Evolutionary conservation across 2,888 invertebrate species (phyloP), one percentile per base, ranked within the genome.

Genomic region (Euzetes globulus): DNA sequence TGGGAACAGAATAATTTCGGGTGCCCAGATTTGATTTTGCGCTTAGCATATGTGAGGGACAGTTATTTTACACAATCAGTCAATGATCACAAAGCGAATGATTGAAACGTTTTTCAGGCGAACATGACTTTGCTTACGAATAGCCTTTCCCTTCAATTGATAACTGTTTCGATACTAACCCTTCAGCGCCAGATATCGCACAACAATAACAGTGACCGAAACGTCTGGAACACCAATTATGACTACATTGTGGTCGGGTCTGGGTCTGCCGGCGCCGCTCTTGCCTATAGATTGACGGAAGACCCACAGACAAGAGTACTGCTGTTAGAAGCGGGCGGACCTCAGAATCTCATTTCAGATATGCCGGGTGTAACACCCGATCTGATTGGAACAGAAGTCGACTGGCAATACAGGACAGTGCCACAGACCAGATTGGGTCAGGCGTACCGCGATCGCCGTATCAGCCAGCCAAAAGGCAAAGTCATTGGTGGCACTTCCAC

Each of bases 141-240:
- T 9, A 73, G 74, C 27, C 37, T 73, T n/a, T 41, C 74, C 15
- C 22, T 68, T 19, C 74, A 73, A 37, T 55, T 73, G 45, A 47
- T 73, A 27, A 55, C 74, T 22, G 25, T 73, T 27, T 37, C 74
- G 17, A 45, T 73, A 7, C 65, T 73, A 15, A 27, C 74, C 29
- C 65, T 73, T 19, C 74, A 73, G 50, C 52, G 74, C 71, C 74
- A 73, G 50, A 70, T 73, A 19, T n/a, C 45, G 6, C 74, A 73
- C 27, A 73, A 73, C 27, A 52, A 68, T 19, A 73, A 73, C 47
- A 27, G 25, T 13, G 70, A 73, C 19, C 41, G 74, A 22, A 73
- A 22, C 19, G 45, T 22, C 25, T 63, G 45, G 65, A 65, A 68
- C n/a, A 0, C 1, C 1, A 29, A 29, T 15, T 73, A 73, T 70